A percentile compares a stretch with the other conserved stretches of the same genome.
Evolutionary conservation across 2,113 vertebrate genomes (phyloP).

Genomic region (Bos javanicus): DNA sequence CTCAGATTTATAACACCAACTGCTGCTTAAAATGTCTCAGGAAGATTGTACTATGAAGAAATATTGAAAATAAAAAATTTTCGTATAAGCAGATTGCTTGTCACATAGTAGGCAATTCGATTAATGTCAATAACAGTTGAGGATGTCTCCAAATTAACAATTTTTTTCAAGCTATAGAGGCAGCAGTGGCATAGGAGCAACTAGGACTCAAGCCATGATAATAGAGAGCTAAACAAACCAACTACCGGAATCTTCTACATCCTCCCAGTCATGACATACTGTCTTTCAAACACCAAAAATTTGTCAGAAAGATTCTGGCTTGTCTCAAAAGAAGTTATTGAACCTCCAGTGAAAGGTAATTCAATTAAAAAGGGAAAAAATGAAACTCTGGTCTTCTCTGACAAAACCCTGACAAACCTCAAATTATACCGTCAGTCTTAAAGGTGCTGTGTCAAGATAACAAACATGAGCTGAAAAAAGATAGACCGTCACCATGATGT

Average conservation of each 20-base stretch:
- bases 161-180: background rate
- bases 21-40: background rate
- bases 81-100: background rate
- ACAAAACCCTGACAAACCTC: background rate
- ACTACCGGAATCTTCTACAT: background rate
- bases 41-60: background rate
- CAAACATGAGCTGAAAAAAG: background rate
- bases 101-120: background rate
- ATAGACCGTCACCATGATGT: too few species aligned
- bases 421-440: background rate
- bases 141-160: background rate
- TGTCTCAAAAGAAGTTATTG: slow-evolving; percentile 27
- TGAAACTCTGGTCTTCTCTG: background rate
- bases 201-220: background rate
- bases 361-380: background rate
- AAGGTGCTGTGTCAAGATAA: background rate
- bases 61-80: background rate
- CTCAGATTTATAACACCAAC: background rate
- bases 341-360: background rate
- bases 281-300: background rate
- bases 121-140: background rate
- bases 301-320: background rate
- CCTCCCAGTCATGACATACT: background rate
- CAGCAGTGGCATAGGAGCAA: background rate
- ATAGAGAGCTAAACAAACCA: background rate